Evolutionary conservation across 2,113 vertebrate genomes (phyloP).

Genomic region (Micromys minutus): DNA sequence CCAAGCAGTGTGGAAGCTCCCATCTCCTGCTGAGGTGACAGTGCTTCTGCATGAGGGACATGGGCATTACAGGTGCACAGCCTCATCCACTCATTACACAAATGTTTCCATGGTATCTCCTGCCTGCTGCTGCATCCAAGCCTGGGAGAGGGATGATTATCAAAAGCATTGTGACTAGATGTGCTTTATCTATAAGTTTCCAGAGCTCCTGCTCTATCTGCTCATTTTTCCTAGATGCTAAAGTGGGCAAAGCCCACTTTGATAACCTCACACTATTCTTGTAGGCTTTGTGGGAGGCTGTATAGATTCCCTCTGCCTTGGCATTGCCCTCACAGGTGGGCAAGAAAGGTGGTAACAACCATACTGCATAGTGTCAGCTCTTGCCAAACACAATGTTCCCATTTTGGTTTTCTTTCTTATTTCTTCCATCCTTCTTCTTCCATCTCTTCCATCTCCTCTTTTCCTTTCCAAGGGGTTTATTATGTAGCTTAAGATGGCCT

Average conservation of each 20-base stretch:
- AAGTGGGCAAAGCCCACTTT: neutral
- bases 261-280: neutral
- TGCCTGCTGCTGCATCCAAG: neutral
- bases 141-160: neutral
- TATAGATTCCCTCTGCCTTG: neutral
- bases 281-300: neutral
- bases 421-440: too few species aligned
- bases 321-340: neutral
- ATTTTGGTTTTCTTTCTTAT: neutral
- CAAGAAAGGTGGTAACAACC: too few species aligned
- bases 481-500: neutral
- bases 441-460: neutral
- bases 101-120: neutral
- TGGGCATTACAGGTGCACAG: neutral
- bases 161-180: neutral
- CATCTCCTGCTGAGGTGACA: neutral
- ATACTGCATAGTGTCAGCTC: neutral
- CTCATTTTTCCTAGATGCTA: neutral
- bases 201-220: rapidly evolving
- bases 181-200: too few species aligned
- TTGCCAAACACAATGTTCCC: neutral
- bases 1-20: neutral
- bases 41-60: neutral
- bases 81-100: neutral
- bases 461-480: neutral